Conservation (phyloP, 2,888 invertebrate genomes). For the Phyllotreta cruciferae region DNA sequence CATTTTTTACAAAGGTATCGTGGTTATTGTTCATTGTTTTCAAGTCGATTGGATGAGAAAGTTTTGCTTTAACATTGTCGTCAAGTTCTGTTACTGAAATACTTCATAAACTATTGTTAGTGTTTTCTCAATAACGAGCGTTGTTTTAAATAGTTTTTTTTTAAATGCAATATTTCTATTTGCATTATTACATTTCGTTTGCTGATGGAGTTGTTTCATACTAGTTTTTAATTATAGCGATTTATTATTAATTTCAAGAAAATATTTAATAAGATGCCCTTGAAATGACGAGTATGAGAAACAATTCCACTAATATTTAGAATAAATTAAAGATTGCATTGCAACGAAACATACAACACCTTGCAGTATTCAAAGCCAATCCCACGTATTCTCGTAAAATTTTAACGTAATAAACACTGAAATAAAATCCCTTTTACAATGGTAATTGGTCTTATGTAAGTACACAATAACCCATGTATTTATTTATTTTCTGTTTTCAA, state of each 20-base stretch:
- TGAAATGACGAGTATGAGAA: too few relatives aligned
- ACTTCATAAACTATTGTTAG: slow-evolving; percentile 8
- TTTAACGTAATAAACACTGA: slow-evolving; percentile 10
- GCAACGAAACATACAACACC: too few relatives aligned
- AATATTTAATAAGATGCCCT: too few relatives aligned
- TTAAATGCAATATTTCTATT: too few relatives aligned
- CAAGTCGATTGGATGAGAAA: slow-evolving; percentile 10
- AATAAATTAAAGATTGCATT: too few relatives aligned
- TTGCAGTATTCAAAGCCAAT: neutral
- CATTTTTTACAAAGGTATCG: neutral
- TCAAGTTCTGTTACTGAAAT: neutral
- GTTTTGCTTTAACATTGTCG: slow-evolving; percentile 7
- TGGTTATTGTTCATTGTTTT: slow-evolving; percentile 21
- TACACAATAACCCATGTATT: slow-evolving; percentile 29
- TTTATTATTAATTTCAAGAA: too few relatives aligned
- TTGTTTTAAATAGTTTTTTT: too few relatives aligned
- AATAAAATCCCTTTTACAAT: slow-evolving; percentile 21
- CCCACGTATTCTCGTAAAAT: slow-evolving; percentile 10
- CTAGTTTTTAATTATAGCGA: too few relatives aligned
- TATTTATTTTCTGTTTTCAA: slow-evolving; percentile 28
- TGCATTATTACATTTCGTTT: too few relatives aligned
- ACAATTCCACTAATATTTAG: too few relatives aligned
- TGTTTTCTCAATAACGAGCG: too few relatives aligned
- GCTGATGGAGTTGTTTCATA: too few relatives aligned
- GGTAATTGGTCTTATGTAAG: slow-evolving; percentile 31